Conservation (phyloP, 2,113 vertebrate genomes). For the Passer domesticus region DNA sequence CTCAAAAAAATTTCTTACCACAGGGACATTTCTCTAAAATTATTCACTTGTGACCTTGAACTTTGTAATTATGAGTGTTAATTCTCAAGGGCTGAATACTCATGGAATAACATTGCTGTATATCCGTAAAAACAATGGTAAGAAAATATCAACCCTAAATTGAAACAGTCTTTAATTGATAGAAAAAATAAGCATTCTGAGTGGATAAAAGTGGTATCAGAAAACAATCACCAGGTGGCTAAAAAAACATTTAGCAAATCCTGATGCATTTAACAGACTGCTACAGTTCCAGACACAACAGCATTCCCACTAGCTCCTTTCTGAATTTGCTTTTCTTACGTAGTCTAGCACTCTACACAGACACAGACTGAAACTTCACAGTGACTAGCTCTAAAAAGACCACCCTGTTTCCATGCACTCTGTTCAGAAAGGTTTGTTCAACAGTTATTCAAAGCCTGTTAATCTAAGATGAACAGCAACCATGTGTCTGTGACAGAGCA, state of each 20-base stretch:
- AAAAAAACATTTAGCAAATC: background rate
- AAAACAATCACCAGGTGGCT: background rate
- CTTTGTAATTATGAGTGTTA: constrained; percentile 3
- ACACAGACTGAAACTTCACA: background rate
- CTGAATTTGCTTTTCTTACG: background rate
- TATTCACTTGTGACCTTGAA: constrained; percentile 42
- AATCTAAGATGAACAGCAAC: background rate
- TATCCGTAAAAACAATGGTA: background rate
- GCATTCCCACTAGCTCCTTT: background rate
- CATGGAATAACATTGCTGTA: background rate
- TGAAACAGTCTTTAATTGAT: background rate
- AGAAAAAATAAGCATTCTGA: background rate
- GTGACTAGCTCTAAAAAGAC: background rate
- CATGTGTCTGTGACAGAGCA: background rate
- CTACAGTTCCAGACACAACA: background rate
- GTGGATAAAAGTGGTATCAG: background rate
- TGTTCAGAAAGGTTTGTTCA: background rate
- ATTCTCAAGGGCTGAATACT: background rate
- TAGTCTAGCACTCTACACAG: background rate
- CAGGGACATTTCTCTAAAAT: background rate
- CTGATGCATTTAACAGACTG: background rate
- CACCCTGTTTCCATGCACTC: background rate
- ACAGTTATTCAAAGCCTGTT: background rate
- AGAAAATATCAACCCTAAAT: background rate
- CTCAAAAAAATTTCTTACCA: constrained; percentile 29